These are phyloP conservation scores for Acleris laterana DNA, from an alignment of 2,888 invertebrate genomes.

Conservation along the genomic window DNA sequence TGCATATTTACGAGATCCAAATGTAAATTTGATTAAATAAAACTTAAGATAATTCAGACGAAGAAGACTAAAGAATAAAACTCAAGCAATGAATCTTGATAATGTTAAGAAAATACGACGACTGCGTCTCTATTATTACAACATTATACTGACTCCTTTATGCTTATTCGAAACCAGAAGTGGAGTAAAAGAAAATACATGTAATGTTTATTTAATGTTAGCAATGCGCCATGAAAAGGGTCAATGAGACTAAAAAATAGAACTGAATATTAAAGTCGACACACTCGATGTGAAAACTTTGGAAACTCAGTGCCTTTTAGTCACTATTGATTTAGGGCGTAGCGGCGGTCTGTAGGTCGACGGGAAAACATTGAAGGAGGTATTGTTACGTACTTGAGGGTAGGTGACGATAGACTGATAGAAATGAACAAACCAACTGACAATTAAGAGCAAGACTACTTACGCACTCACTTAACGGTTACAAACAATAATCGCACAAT, in stretches of 20 bases:
- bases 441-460: too few relatives aligned
- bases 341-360: too few relatives aligned
- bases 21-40: background rate
- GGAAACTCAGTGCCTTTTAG: too few relatives aligned
- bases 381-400: too few relatives aligned
- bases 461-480: too few relatives aligned
- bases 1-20: too few relatives aligned
- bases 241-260: constrained; percentile 22
- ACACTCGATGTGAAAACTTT: too few relatives aligned
- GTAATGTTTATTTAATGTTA: constrained; percentile 27
- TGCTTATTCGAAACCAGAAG: constrained; percentile 23
- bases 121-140: constrained; percentile 13
- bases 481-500: too few relatives aligned
- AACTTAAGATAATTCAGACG: background rate
- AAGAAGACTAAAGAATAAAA: background rate
- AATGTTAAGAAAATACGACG: constrained; percentile 9
- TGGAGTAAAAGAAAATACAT: constrained; percentile 25
- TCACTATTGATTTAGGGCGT: too few relatives aligned
- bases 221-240: constrained; percentile 12
- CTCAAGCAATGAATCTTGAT: constrained; percentile 3
- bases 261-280: constrained; percentile 4
- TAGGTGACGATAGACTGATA: too few relatives aligned
- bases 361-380: too few relatives aligned
- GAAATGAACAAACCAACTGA: too few relatives aligned
- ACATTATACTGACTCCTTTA: constrained; percentile 16